Conservation (phyloP, 2,797 vertebrate genomes). For the Enteromius mattozi region DNA sequence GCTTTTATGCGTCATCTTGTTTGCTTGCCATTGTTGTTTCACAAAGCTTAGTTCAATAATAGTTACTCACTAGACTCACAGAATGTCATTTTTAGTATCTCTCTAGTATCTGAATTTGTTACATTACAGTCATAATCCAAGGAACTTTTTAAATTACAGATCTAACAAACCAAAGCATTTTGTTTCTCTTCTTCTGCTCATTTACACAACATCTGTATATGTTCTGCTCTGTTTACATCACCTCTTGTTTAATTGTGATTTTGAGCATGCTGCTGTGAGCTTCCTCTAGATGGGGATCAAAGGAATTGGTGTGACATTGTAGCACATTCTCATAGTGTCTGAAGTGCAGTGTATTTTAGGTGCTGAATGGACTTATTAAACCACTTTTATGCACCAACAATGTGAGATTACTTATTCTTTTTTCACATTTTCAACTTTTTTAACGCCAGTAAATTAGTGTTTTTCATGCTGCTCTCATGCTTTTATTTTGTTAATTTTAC, state of each 20-base stretch:
- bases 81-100: not conserved
- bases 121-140: slow-evolving; percentile 3
- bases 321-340: slow-evolving; percentile 12
- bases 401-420: not conserved
- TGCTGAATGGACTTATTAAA: slow-evolving; percentile 43
- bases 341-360: not conserved
- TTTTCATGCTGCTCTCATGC: not conserved
- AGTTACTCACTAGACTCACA: not conserved
- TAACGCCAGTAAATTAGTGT: too few relatives aligned
- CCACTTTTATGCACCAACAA: slow-evolving; percentile 9
- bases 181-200: not conserved
- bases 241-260: not conserved
- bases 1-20: not conserved
- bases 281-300: slow-evolving; percentile 49
- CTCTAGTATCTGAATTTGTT: not conserved
- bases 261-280: slow-evolving; percentile 17
- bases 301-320: slow-evolving; percentile 11
- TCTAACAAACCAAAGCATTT: slow-evolving; percentile 19
- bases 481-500: not conserved
- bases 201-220: not conserved
- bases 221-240: not conserved
- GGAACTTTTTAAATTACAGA: not conserved
- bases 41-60: not conserved
- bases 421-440: not conserved
- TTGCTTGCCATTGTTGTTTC: not conserved